Evolutionary conservation across 1,140 invertebrate species (phyloP).

Genomic region (Drosophila neocordata): DNA sequence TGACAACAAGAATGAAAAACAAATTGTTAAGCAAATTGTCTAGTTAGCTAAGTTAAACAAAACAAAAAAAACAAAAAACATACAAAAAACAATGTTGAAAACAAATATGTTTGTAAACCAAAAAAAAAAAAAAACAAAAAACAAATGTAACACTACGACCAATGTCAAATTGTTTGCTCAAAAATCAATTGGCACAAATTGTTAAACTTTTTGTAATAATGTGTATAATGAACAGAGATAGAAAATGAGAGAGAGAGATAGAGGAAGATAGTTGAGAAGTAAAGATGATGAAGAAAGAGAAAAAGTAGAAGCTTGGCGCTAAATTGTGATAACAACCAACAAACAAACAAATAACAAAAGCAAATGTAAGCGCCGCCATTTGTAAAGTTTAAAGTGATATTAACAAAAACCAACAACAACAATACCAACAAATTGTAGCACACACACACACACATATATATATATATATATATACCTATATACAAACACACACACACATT

Average conservation of each 20-base stretch:
- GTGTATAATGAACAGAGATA: constrained; percentile 49
- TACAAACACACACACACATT: neutral
- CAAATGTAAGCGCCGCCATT: constrained; percentile 67
- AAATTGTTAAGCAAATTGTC: constrained; percentile 78
- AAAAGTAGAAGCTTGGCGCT: constrained; percentile 53
- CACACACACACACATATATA: constrained; percentile 23
- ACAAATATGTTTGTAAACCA: constrained; percentile 63
- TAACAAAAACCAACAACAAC: constrained; percentile 56
- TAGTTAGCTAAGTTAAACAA: constrained; percentile 75
- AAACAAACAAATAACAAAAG: constrained; percentile 70
- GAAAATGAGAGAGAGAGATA: neutral
- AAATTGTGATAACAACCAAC: constrained; percentile 68
- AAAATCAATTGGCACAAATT: constrained; percentile 75
- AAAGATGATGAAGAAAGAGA: neutral
- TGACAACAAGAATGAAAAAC: constrained; percentile 24
- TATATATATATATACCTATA: neutral
- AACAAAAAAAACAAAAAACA: constrained; percentile 27
- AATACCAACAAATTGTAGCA: constrained; percentile 36
- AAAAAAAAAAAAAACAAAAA: constrained; percentile 52
- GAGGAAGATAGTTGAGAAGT: too few species aligned
- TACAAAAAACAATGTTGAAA: constrained; percentile 34
- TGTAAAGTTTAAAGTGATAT: constrained; percentile 79
- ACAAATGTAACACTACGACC: constrained; percentile 53
- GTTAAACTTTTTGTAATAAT: constrained; percentile 74
- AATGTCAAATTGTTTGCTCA: constrained; percentile 74